Base-by-base conservation (phyloP, 2,113 vertebrate genomes). In the Callorhinus ursinus region DNA sequence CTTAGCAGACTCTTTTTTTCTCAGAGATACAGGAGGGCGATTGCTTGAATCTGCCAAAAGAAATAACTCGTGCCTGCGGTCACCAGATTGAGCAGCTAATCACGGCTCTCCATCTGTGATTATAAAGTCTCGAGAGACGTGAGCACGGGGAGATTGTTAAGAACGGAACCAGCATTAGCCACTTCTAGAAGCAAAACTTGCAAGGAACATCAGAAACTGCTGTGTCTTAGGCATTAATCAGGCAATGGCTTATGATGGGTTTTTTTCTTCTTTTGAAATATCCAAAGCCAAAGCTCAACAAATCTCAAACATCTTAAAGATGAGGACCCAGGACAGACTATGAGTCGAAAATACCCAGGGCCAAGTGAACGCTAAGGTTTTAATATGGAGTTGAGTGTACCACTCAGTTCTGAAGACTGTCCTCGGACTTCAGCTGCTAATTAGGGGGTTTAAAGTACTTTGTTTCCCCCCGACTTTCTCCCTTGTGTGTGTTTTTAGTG, bases 221-320 rank as follows among this genome's bases (percentile, higher is more conserved):
- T 31, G 42, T 22, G 71, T 80, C 53, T 51, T 16, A 46, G 63
- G 26, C 26, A 5, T 36, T 79, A 39, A 71, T 59, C 33, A 15
- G 46, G 49, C 74, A 51, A 67, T 8, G 19, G 74, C 28, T 46
- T 61, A 19, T 5, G 80, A 89, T 15, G 6, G 0, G 5, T 19
- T 31, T 51, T 28, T 87, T 53, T 76, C 36, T 82, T 26, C 49
- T 57, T 72, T 87, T 39, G 21, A 81, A 80, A 63, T 81, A 61
- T 74, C 61, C 39, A 61, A 33, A 51, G 49, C 26, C 61, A 72
- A 79, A 74, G 9, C 42, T 94, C 88, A 87, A 39, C 69, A 72
- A 72, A 74, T 12, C 42, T 94, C 90, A 83, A 39, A 87, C 36
- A 21, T 46, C 42, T 84, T 90, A 57, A 86, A 95, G 69, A 88